Percentiles rank a stretch among this genome's conserved stretches.
Evolutionary conservation across 37 sponge, comb jelly and placozoan genomes (phyloP).

Genomic region (Oopsacas minuta): DNA sequence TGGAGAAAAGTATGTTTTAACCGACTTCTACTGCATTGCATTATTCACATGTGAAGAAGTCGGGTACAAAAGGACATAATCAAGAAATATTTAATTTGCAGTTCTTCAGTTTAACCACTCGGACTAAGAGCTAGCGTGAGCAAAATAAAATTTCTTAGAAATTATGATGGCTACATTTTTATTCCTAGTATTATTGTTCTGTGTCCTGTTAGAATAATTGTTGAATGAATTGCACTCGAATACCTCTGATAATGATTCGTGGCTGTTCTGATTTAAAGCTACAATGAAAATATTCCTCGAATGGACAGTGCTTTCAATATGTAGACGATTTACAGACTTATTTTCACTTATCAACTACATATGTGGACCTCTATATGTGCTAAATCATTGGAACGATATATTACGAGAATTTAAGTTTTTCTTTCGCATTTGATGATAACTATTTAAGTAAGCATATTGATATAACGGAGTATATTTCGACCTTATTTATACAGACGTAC

Average conservation of each 20-base stretch:
- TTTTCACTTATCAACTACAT: background rate
- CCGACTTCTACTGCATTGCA: no score
- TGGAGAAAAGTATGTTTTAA: no score
- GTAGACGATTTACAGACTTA: background rate
- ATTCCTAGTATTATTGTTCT: no score
- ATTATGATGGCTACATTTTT: no score
- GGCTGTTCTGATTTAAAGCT: background rate
- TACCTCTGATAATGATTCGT: slow-evolving; percentile 2
- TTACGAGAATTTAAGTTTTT: background rate
- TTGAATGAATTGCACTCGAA: no score
- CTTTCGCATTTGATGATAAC: background rate
- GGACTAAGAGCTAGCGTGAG: no score
- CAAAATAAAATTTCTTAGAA: no score
- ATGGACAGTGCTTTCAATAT: background rate
- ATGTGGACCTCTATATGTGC: background rate
- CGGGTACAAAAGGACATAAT: no score
- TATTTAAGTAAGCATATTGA: background rate
- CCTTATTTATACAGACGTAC: background rate
- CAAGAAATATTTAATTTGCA: no score
- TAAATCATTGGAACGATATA: background rate
- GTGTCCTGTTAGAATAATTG: no score
- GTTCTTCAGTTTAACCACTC: no score
- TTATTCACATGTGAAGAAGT: no score
- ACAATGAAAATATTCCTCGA: background rate
- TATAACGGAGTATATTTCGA: background rate